Evolutionary conservation across 2,888 invertebrate genomes (phyloP).

Genomic region (Stenurella melanura): DNA sequence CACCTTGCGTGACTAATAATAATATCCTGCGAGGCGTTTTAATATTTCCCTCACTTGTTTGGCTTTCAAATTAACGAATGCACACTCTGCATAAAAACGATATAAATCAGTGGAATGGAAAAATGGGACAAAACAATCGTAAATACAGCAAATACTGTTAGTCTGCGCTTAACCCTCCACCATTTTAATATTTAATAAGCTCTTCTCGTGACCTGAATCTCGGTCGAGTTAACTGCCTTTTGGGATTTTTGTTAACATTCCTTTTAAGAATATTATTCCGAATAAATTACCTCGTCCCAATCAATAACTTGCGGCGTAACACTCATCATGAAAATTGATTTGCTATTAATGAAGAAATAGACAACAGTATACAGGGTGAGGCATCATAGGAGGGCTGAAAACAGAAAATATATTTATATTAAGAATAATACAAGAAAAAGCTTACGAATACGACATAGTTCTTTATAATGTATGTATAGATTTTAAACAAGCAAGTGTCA

Average conservation of each 20-base stretch:
- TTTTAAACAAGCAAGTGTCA: too few relatives aligned
- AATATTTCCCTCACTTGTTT: constrained; percentile 20
- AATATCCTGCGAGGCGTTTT: constrained; percentile 25
- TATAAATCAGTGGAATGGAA: constrained; percentile 13
- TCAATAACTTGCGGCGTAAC: not conserved
- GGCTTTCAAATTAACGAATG: constrained; percentile 24
- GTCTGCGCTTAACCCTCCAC: constrained; percentile 18
- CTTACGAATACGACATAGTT: too few relatives aligned
- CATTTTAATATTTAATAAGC: constrained; percentile 33
- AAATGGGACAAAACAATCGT: constrained; percentile 8
- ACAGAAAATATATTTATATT: too few relatives aligned
- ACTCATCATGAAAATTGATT: not conserved
- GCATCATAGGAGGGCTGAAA: too few relatives aligned
- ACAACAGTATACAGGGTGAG: not conserved
- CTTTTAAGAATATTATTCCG: not conserved
- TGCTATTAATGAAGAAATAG: not conserved
- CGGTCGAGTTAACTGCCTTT: not conserved
- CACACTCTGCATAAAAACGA: constrained; percentile 16
- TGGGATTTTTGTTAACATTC: not conserved
- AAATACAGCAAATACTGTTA: not conserved
- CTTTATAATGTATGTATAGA: too few relatives aligned
- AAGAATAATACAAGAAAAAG: too few relatives aligned
- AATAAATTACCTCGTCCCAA: not conserved
- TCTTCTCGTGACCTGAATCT: constrained; percentile 27
- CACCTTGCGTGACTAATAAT: constrained; percentile 31